Base-by-base conservation (phyloP, 1,140 invertebrate species). In the Steinernema feltiae region DNA sequence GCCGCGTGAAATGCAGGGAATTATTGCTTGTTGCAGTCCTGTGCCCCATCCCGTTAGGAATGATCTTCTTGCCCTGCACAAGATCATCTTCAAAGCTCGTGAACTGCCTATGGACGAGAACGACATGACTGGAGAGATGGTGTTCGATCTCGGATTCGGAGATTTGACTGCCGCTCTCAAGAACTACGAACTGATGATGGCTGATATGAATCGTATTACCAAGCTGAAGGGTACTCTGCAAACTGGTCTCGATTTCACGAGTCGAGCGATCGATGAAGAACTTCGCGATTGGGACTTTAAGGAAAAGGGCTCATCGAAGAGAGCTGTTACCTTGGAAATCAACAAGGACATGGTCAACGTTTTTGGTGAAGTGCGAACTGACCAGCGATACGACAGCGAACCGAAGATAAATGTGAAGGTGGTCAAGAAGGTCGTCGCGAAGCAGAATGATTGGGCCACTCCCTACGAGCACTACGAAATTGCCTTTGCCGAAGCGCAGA, bases 1-100 rank as follows among this genome's bases (percentile, higher is more conserved):
- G 63, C 97, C 97, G 0, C 89, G 93, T 63, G 95, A 98, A 88
- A 91, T 93, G 88, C 93, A 96, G 86, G 95, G 95, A 1, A 92
- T 99, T 73, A 84, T 94, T 29, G 94, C 94, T 0, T 95, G 93
- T 82, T 98, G 95, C 86, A 93, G 93, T 86, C 94, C 95, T 0
- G 92, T 96, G 76, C 95, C 95, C 18, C 92, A 93, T 0, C 88
- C 97, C 30, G 92, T 96, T 0, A 88, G 91, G 71, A 90, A 92
- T 78, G 91, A 94, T 86, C 86, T 94, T 17, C 87, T 91, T 70
- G 89, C 90, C 48, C 84, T 97, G 21, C 93, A 95, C 29, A 83
- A 78, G 30, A 79, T 78, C 70, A 32, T 78, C 70, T 78, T 35
- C 27, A 30, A 71, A 21, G 77, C 77, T 7, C 35, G 77, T 7